Conservation (phyloP, 2,888 invertebrate species). For the Cephus pygmeus region DNA sequence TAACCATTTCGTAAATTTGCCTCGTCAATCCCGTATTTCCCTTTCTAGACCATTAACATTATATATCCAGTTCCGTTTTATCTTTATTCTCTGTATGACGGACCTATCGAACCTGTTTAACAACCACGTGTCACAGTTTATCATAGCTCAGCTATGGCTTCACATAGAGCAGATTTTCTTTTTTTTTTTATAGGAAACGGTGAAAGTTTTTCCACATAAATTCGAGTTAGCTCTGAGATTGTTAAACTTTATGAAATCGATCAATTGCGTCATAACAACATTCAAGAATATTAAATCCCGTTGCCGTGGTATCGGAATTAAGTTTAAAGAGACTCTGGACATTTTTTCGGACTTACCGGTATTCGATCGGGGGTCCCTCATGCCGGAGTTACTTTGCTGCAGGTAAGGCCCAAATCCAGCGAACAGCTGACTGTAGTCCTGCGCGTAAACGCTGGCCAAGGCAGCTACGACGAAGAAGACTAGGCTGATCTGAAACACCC, state of each 20-base stretch:
- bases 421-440: conserved; percentile 57
- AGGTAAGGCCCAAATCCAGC: conserved; percentile 58
- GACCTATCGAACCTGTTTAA: conserved; percentile 1
- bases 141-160: not conserved
- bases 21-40: not conserved
- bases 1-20: not conserved
- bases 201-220: too few species aligned
- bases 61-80: not conserved
- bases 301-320: not conserved
- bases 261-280: too few species aligned
- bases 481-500: conserved; percentile 36
- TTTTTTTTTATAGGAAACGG: too few species aligned
- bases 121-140: not conserved
- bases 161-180: too few species aligned
- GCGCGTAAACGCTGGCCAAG: conserved; percentile 40
- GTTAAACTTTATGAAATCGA: too few species aligned
- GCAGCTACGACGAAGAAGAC: conserved; percentile 44
- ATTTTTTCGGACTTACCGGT: conserved; percentile 46
- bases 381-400: conserved; percentile 38
- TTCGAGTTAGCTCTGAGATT: too few species aligned
- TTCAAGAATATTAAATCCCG: not conserved
- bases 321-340: conserved; percentile 10
- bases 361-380: conserved; percentile 61
- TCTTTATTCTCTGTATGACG: not conserved
- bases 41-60: conserved; percentile 2